These are phyloP conservation scores for Cetoscarus ocellatus DNA, from an alignment of 2,797 vertebrate genomes.

Conservation along the genomic window DNA sequence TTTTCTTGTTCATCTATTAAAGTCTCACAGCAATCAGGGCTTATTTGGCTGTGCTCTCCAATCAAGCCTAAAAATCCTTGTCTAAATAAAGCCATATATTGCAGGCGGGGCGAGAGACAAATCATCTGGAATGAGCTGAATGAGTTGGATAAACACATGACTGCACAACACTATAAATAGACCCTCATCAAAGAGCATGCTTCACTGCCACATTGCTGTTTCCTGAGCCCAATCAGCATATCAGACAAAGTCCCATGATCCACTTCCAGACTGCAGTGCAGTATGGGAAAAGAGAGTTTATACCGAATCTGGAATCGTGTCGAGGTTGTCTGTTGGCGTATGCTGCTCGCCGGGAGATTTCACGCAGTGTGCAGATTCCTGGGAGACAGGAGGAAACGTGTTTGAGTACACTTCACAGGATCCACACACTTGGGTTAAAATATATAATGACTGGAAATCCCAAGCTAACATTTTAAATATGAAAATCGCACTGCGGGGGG, in stretches of 20 bases:
- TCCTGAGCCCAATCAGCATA: constrained; percentile 66
- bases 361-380: constrained; percentile 77
- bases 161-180: constrained; percentile 80
- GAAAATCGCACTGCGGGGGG: not conserved
- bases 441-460: not conserved
- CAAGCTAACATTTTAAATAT: not conserved
- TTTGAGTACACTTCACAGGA: constrained; percentile 22
- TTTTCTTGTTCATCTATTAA: constrained; percentile 70
- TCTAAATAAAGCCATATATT: constrained; percentile 75
- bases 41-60: constrained; percentile 74
- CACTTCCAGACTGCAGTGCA: constrained; percentile 63
- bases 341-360: constrained; percentile 75
- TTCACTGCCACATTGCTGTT: constrained; percentile 65
- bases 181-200: constrained; percentile 68
- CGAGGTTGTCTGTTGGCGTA: constrained; percentile 69
- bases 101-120: constrained; percentile 68
- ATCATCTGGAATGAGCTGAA: constrained; percentile 80
- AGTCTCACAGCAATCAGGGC: constrained; percentile 69
- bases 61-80: constrained; percentile 71
- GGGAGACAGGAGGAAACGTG: constrained; percentile 21
- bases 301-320: constrained; percentile 70
- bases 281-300: constrained; percentile 40
- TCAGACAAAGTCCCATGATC: constrained; percentile 68
- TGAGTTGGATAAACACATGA: constrained; percentile 80
- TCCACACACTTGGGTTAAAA: constrained; percentile 8